Conservation (phyloP, 2,797 vertebrate genomes). For the Denticeps clupeoides region DNA sequence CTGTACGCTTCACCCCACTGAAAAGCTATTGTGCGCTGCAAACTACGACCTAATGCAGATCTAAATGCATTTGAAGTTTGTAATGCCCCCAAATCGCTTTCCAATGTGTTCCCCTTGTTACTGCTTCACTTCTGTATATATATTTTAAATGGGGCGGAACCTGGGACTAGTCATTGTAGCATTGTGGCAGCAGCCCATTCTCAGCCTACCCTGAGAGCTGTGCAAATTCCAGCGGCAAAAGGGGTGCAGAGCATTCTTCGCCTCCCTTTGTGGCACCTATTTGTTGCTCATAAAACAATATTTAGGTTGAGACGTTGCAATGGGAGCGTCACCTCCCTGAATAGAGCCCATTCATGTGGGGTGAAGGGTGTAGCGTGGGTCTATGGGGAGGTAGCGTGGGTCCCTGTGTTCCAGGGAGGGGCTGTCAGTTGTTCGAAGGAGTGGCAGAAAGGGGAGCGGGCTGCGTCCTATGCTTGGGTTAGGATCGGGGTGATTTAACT, state of each 20-base stretch:
- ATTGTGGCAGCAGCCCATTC: conserved; percentile 3
- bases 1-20: conserved; percentile 15
- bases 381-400: conserved; percentile 57
- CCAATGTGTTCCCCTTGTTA: conserved; percentile 29
- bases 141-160: conserved; percentile 11
- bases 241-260: conserved; percentile 58
- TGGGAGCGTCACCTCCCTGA: conserved; percentile 71
- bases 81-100: conserved; percentile 14
- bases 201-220: conserved; percentile 19
- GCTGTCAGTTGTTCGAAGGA: conserved; percentile 58
- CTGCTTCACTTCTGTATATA: conserved; percentile 12
- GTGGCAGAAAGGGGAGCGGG: conserved; percentile 65
- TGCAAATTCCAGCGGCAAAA: conserved; percentile 43
- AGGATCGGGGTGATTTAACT: conserved; percentile 65
- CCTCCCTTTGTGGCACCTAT: conserved; percentile 68
- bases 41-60: conserved; percentile 27
- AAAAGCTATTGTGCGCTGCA: conserved; percentile 26
- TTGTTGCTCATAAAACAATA: conserved; percentile 80
- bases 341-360: conserved; percentile 59
- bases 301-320: conserved; percentile 69
- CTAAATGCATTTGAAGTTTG: conserved; percentile 31
- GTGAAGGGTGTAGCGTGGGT: conserved; percentile 70
- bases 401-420: conserved; percentile 56
- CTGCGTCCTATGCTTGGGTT: conserved; percentile 64
- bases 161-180: conserved; percentile 36